Base-by-base conservation (phyloP, 64 coral and sea anemone species). In the Montipora capricornis region DNA sequence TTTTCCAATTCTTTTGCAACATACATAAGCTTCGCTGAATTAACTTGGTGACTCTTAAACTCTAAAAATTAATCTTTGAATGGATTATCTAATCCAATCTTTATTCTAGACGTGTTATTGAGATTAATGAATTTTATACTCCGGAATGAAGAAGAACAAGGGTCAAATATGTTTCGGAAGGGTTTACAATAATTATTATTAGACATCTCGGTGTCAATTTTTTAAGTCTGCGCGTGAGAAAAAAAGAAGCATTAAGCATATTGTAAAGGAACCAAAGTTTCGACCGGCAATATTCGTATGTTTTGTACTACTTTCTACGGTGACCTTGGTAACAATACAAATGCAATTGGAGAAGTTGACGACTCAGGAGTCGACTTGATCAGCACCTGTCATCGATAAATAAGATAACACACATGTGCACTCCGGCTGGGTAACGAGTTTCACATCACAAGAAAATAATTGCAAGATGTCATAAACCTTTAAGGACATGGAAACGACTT, bases 221-320 rank as follows among this genome's bases (percentile, higher is more conserved):
- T 10, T 55, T 0, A 55, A 55, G 5, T 55, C 52, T 55, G 0
- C 0, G 6, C 11, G 61, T 22, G 8, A 2, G 46, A 71, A 4
- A 1, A 8, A 83, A 45, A 86, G 19, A 45, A 86, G 19, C 44
- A 73, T 73, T 15, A 45, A 86, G 8, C 17, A 52, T 73, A 86
- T 86, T 86, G 82, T 4, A 86, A 86, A 20, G 82, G 82, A 73
- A 46, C 81, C 81, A 83, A 4, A 7, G 8, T 46, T 57, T 64
- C 13, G 10, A 67, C 20, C 19, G 6, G 17, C 11, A 47, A 68
- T 84, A 64, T 64, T 15, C 61, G 4, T 14, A 12, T 14, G 61
- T 64, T 78, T 45, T 78, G 9, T 6, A 50, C 76, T 50, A 1
- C 8, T 17, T 49, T 7, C 6, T 45, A 46, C 6, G 14, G 47